A percentile compares a stretch with the other conserved stretches of the same genome.
Conservation (phyloP, 2,888 invertebrate genomes). For the Luperina nickerlii region DNA sequence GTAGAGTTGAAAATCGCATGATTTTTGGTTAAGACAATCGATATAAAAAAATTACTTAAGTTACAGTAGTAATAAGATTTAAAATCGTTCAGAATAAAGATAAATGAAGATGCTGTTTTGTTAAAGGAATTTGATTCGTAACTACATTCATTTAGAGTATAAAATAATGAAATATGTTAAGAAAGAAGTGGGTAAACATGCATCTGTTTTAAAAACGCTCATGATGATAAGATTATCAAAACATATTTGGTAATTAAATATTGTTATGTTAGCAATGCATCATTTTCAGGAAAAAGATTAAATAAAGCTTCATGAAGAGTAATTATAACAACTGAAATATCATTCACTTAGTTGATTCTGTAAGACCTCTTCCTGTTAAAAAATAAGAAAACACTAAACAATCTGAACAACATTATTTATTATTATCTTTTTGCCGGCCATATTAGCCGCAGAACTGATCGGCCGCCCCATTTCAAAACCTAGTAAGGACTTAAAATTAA, state of each 20-base stretch:
- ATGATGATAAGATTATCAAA: constrained; percentile 58
- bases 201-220: constrained; percentile 57
- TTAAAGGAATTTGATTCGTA: constrained; percentile 21
- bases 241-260: constrained; percentile 52
- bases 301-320: constrained; percentile 10
- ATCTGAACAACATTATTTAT: not conserved
- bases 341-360: not conserved
- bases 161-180: not conserved
- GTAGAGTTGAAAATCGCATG: constrained; percentile 18
- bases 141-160: accelerated
- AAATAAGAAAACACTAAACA: too few species aligned
- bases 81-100: constrained; percentile 32
- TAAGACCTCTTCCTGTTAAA: not conserved
- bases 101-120: not conserved
- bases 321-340: constrained; percentile 8
- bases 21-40: not conserved
- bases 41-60: constrained; percentile 29
- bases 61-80: constrained; percentile 25
- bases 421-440: not conserved
- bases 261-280: constrained; percentile 54
- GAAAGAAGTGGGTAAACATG: constrained; percentile 16
- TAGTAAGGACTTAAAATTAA: too few species aligned
- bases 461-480: too few species aligned
- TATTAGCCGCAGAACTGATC: too few species aligned
- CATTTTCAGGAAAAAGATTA: constrained; percentile 45